These are phyloP conservation scores for Leguminivora glycinivorella DNA, from an alignment of 1,140 invertebrate species.

Conservation along the genomic window DNA sequence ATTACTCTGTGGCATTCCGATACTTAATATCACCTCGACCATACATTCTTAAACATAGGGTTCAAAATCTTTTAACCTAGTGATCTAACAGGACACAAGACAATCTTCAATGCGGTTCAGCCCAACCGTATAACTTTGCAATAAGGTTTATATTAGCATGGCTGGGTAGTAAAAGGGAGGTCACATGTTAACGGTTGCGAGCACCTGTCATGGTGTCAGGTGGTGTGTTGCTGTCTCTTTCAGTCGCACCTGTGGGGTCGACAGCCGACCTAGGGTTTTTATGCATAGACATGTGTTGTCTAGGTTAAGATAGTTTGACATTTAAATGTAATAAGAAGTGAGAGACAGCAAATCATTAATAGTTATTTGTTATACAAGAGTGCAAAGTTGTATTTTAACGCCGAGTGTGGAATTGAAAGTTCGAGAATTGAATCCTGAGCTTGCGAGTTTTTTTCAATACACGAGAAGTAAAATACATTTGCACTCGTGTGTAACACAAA, in stretches of 20 bases:
- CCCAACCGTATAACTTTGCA: not conserved
- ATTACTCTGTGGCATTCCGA: not conserved
- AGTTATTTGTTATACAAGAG: too few relatives aligned
- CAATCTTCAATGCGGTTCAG: not conserved
- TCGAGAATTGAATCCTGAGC: too few relatives aligned
- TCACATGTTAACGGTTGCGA: not conserved
- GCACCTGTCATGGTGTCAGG: slow-evolving; percentile 5
- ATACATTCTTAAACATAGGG: not conserved
- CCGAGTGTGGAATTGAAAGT: too few relatives aligned
- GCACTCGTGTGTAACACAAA: too few relatives aligned
- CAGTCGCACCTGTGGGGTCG: not conserved
- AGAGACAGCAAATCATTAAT: too few relatives aligned
- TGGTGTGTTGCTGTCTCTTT: not conserved
- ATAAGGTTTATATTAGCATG: not conserved
- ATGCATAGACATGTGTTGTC: not conserved
- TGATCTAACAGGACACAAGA: not conserved
- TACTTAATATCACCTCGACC: not conserved
- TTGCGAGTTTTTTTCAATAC: too few relatives aligned
- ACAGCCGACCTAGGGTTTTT: not conserved
- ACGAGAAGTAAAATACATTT: too few relatives aligned
- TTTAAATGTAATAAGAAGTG: not conserved
- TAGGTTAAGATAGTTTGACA: not conserved
- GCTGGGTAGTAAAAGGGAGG: not conserved
- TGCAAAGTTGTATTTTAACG: too few relatives aligned
- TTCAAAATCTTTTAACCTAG: not conserved